Base-by-base conservation (phyloP, 1,140 invertebrate species). In the Procambarus virginalis region DNA sequence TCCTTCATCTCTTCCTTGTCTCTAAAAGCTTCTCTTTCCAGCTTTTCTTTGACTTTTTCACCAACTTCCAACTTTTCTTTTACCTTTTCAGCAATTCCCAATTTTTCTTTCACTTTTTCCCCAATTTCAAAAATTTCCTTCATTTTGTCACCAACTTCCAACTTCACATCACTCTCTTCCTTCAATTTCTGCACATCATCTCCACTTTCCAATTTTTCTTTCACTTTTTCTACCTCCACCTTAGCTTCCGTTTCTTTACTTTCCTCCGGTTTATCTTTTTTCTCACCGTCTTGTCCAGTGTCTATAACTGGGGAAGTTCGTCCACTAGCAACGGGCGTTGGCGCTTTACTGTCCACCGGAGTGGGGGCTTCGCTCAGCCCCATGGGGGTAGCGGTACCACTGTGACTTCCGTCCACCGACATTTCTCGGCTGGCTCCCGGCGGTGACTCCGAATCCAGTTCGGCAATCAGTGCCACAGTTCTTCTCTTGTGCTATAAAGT, bases 211-310 rank as follows among this genome's bases (percentile, higher is more conserved):
- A 82, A 68, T 68, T 82, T 82, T 64, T 60, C 76, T 46, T 86
- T 64, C 20, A 70, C 34, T 20, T 70, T 60, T n/a, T 81, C n/a
- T 14, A 68, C 92, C 91, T 58, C 92, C 84, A 60, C 86, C 92
- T 92, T 91, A 92, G 91, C 60, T 20, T 55, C 93, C 14, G 48
- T 2, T 84, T 93, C 91, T 83, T 93, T 58, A 90, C 89, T 34
- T 90, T 78, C 90, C 12, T 93, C 92, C 81, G 48, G 14, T 92
- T 78, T 70, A 48, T 77, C 86, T 92, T 91, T 89, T n/a, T 82
- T 87, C 90, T 89, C 93, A 94, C 93, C 92, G 22, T 87, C 91
- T 88, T 94, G 95, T 90, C 95, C 95, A 92, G 95, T 94, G 91
- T 95, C 95, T 77, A 93, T 93, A 76, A 94, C 93, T 6, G 90